Percentiles rank a stretch among this genome's conserved stretches.
These are phyloP conservation scores for Eucera pruinosa DNA, from an alignment of 2,888 invertebrate species.

Conservation along the genomic window DNA sequence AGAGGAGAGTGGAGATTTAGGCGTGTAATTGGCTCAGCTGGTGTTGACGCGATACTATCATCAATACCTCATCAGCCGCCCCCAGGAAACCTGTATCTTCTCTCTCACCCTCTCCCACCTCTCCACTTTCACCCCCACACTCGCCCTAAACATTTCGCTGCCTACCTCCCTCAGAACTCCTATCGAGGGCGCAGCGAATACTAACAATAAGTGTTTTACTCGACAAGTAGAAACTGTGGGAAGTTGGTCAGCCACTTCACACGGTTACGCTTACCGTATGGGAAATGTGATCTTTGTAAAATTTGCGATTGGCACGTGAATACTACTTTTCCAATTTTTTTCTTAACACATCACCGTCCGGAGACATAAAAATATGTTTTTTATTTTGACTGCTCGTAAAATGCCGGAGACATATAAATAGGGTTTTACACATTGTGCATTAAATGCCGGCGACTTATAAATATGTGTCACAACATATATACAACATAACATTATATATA, in stretches of 20 bases:
- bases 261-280: too few species aligned
- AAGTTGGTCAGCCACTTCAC: conserved; percentile 41
- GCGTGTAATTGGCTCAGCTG: conserved; percentile 88
- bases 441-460: too few species aligned
- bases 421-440: too few species aligned
- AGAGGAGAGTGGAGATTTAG: conserved; percentile 82
- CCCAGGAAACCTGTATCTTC: conserved; percentile 83
- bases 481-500: too few species aligned
- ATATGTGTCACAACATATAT: too few species aligned
- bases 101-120: conserved; percentile 40
- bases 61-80: conserved; percentile 87
- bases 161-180: conserved; percentile 45
- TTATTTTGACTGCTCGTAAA: too few species aligned
- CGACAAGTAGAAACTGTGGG: conserved; percentile 54
- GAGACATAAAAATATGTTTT: too few species aligned
- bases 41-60: conserved; percentile 87
- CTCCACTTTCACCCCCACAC: conserved; percentile 26
- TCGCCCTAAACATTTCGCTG: conserved; percentile 37
- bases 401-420: too few species aligned
- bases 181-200: conserved; percentile 45
- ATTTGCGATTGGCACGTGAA: too few species aligned
- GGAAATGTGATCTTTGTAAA: too few species aligned
- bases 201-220: conserved; percentile 71
- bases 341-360: too few species aligned
- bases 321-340: too few species aligned